Evolutionary conservation across 2,113 vertebrate species (phyloP), one percentile per base, ranked within the genome.

Genomic region (Gymnogyps californianus): DNA sequence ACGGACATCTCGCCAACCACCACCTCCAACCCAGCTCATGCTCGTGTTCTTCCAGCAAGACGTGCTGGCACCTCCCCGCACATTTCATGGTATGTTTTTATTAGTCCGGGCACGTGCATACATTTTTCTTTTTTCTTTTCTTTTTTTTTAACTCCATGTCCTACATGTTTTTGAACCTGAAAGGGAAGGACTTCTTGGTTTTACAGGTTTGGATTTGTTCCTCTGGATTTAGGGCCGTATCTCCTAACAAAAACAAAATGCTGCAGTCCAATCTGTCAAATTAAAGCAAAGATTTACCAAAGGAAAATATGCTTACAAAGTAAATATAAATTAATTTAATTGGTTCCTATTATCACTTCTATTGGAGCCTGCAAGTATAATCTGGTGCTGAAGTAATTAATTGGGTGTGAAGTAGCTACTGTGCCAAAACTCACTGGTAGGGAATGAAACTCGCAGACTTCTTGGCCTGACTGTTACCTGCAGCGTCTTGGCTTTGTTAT

Each of bases 321-420:
- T 96, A 93, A 93, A 94, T 89, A 97, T 97, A 97, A 97, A 98
- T 98, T 97, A 97, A 97, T 98, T 97, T 98, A 98, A 98, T 98
- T 97, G 97, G 87, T 94, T 92, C 94, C 97, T 98, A 98, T 98
- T 98, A 98, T 98, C 98, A 97, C 97, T 96, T 97, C 96, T 96
- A 85, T 97, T 93, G 75, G 78, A 98, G 96, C 93, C 97, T 81
- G 70, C 95, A 96, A 98, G 98, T 91, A 87, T 97, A 98, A 98
- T 98, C 97, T 96, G 88, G 97, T 94, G 96, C 89, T 98, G 98
- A 98, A 98, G 96, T 98, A 98, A 98, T 98, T 98, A 98, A 98
- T 97, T 97, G 97, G 96, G 98, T 98, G 98, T 98, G 97, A 98
- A 97, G 90, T 44, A 66, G 95, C 97, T 97, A 94, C 91, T 70